Conservation (phyloP, 2,797 vertebrate species). For the Lepilemur septentrionalis region DNA sequence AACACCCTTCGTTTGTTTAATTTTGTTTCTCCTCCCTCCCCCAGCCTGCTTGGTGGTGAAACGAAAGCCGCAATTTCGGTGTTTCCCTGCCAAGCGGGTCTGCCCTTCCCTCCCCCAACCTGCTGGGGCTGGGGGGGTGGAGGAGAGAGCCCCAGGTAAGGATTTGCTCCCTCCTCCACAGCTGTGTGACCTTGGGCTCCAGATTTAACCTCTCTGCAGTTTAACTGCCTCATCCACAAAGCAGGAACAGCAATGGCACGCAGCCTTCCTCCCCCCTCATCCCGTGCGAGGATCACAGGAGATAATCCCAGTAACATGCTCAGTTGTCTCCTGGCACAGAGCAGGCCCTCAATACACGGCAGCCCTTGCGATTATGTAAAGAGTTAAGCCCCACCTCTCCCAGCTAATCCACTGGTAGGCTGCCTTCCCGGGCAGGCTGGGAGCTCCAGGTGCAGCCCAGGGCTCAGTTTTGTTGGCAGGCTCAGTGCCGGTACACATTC, state of each 20-base stretch:
- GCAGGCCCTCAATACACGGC: conserved; percentile 52
- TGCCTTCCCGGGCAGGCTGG: conserved; percentile 61
- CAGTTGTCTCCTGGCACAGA: conserved; percentile 46
- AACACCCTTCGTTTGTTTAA: conserved; percentile 75
- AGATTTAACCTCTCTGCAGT: conserved; percentile 53
- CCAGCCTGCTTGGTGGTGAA: not conserved
- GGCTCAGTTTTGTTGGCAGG: not conserved
- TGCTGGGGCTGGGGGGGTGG: not conserved
- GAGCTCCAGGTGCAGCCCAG: not conserved
- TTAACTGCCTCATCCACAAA: not conserved
- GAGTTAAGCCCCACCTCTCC: conserved; percentile 46
- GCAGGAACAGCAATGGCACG: not conserved
- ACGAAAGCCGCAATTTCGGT: not conserved
- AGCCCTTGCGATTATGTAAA: conserved; percentile 68
- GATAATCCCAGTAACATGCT: conserved; percentile 64
- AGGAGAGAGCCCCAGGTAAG: not conserved
- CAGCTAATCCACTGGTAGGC: conserved; percentile 63
- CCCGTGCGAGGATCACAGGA: conserved; percentile 51
- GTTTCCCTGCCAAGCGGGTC: not conserved
- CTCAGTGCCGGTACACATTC: not conserved
- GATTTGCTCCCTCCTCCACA: not conserved
- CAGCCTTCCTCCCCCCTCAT: not conserved
- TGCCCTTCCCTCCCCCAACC: not conserved
- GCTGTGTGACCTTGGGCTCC: conserved; percentile 37
- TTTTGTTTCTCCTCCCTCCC: conserved; percentile 61